Conservation (phyloP, 1,140 invertebrate genomes). For the Drosophila grimshawi region DNA sequence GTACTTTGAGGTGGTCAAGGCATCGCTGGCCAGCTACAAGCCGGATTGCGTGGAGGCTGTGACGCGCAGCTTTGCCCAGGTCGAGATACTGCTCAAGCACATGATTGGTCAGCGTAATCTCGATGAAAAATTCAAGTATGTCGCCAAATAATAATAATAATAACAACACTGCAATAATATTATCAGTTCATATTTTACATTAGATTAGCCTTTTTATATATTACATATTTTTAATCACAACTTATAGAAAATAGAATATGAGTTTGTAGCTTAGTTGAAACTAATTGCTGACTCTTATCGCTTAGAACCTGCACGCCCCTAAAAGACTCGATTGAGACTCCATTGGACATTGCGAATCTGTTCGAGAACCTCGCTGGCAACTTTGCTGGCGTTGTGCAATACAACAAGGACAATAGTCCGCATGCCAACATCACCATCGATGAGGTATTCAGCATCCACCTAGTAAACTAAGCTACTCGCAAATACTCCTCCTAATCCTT, state of each 20-base stretch:
- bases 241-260: too few relatives aligned
- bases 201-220: neutral
- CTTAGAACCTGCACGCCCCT: conserved; percentile 92
- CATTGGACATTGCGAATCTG: conserved; percentile 92
- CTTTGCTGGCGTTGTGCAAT: conserved; percentile 95
- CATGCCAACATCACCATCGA: conserved; percentile 92
- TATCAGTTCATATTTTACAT: too few relatives aligned
- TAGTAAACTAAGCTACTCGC: neutral
- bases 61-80: conserved; percentile 87
- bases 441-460: conserved; percentile 61
- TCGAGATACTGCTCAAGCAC: conserved; percentile 88
- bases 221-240: too few relatives aligned
- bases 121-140: conserved; percentile 89
- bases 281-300: too few relatives aligned
- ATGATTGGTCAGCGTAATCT: conserved; percentile 87
- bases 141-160: conserved; percentile 4
- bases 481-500: neutral
- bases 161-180: neutral
- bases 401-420: conserved; percentile 96
- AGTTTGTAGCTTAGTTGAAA: too few relatives aligned
- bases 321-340: conserved; percentile 86
- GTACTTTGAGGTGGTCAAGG: conserved; percentile 90
- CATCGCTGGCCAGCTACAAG: conserved; percentile 87
- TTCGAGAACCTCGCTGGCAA: conserved; percentile 92
- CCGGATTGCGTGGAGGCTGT: conserved; percentile 88